Conservation (phyloP, 2,113 vertebrate species). For the Capra hircus region DNA sequence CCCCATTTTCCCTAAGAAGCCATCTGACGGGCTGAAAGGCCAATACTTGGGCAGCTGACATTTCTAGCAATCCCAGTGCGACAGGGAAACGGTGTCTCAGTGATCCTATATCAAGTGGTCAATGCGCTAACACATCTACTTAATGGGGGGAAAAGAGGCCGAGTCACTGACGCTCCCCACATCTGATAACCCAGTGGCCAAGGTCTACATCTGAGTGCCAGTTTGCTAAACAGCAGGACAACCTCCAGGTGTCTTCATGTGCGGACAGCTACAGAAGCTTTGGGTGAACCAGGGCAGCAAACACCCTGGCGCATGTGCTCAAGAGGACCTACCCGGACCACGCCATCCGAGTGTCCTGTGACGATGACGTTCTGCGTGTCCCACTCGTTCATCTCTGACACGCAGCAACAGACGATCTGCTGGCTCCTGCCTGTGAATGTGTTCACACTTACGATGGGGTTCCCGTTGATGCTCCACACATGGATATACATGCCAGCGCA, state of each 20-base stretch:
- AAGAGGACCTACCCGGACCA: constrained; percentile 88
- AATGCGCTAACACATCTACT: not conserved
- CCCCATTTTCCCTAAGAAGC: not conserved
- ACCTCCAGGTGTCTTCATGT: not conserved
- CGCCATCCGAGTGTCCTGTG: constrained; percentile 95
- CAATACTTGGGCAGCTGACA: fast-evolving
- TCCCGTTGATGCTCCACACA: constrained; percentile 98
- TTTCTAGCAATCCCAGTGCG: not conserved
- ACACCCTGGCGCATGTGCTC: fast-evolving
- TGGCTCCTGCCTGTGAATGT: constrained; percentile 97
- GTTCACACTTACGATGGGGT: constrained; percentile 94
- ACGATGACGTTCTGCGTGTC: constrained; percentile 98
- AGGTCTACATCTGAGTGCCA: fast-evolving
- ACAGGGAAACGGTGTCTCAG: not conserved
- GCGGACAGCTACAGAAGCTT: not conserved
- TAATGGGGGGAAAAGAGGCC: not conserved
- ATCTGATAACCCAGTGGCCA: not conserved
- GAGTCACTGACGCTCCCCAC: fast-evolving
- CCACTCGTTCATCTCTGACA: constrained; percentile 99
- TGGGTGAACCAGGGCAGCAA: not conserved
- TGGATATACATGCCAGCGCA: constrained; percentile 96
- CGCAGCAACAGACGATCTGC: constrained; percentile 95
- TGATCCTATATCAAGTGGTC: too few relatives aligned
- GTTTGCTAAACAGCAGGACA: not conserved
- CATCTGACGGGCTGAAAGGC: fast-evolving